Evolutionary conservation across 2,797 vertebrate genomes (phyloP).

Genomic region (Champsocephalus gunnari): DNA sequence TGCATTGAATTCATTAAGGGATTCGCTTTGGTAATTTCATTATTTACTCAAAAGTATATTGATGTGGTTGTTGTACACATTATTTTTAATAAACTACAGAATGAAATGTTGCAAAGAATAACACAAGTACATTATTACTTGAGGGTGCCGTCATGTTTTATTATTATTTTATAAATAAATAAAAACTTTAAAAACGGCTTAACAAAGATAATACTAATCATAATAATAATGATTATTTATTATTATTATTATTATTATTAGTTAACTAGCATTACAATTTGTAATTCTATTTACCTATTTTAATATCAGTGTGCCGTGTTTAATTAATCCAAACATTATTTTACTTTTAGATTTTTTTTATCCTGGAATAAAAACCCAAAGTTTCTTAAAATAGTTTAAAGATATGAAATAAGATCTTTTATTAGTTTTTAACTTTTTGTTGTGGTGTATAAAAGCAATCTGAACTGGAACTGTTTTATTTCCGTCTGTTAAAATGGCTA

Average conservation of each 20-base stretch:
- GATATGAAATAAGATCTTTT: constrained; percentile 3
- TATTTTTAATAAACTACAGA: constrained; percentile 34
- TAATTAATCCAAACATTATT: constrained; percentile 17
- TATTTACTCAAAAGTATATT: constrained; percentile 29
- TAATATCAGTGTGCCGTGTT: neutral
- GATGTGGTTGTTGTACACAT: constrained; percentile 18
- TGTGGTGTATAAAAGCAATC: constrained; percentile 29
- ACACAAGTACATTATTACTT: constrained; percentile 11
- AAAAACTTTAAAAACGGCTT: neutral
- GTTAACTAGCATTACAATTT: too few relatives aligned
- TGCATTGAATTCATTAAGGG: constrained; percentile 62
- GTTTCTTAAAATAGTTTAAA: constrained; percentile 23
- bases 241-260: too few relatives aligned
- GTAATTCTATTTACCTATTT: neutral
- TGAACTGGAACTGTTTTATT: constrained; percentile 27
- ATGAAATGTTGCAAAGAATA: neutral
- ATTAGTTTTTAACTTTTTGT: constrained; percentile 20
- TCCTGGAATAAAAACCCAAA: neutral
- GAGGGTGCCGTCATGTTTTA: neutral
- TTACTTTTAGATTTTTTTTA: neutral
- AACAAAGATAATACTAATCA: neutral
- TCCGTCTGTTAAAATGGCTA: constrained; percentile 34
- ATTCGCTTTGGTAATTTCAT: constrained; percentile 41
- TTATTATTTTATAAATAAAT: neutral
- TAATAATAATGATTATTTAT: neutral